Evolutionary conservation across 2,888 invertebrate species (phyloP), one percentile per base, ranked within the genome.

Genomic region (Thereva nobilitata): DNA sequence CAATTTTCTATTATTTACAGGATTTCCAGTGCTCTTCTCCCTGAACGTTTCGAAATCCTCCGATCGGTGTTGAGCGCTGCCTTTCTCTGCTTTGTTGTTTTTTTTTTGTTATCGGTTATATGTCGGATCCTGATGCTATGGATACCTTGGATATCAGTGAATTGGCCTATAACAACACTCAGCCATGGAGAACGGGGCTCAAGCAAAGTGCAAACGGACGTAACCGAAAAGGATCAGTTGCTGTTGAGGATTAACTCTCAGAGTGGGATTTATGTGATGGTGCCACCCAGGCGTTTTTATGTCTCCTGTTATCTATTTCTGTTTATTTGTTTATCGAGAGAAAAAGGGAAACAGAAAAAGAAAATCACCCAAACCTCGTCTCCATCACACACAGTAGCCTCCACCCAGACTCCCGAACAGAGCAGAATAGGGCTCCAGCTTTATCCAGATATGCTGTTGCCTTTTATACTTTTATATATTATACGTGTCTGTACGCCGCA

Each of bases 201-300:
- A 56, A 44, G 44, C 55, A 64, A 67, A 67, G 64, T 56, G 67
- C 64, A 67, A 67, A 64, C 64, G 67, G 57, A 64, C 67, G 57
- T 67, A 56, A 67, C 64, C 50, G 10, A 64, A 67, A 64, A 67
- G 67, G 64, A 67, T 61, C 59, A 35, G 61, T 49, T 55, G 63
- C 64, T 64, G 49, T 67, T 47, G 23, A 23, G 63, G 44, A 57
- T 45, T 45, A 57, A 23, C 45, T 12, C 45, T 8, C 23, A 23
- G 35, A 37, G 49, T 59, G 45, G 49, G 49, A 59, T 59, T 59
- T 49, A 59, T 59, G 59, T 59, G 38, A 59, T 59, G 59, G 59
- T 35, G 40, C 47, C 49, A 59, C 47, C 59, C 35, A 49, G 49
- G 38, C 49, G 59, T 45, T 59, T 42, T 42, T 47, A 47, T 47